Conservation (phyloP, 53 echinoderm and acorn worm genomes). For the Paracentrotus lividus region DNA sequence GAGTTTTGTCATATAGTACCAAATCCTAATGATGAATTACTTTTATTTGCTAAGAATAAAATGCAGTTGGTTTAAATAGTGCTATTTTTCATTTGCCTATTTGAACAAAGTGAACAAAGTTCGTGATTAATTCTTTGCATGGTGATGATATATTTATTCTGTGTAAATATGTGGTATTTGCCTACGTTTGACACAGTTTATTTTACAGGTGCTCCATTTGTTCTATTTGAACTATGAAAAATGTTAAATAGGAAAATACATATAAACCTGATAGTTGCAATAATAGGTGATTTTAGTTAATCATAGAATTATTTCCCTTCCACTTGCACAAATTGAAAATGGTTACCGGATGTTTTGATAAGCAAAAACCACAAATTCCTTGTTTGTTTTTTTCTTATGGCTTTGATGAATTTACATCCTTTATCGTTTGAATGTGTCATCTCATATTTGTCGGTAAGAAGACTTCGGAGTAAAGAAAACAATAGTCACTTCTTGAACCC, state of each 20-base stretch:
- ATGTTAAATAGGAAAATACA: no score
- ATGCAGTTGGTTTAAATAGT: slow-evolving; percentile 19
- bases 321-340: neutral
- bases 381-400: neutral
- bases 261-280: no score
- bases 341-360: neutral
- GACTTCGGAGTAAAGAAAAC: neutral
- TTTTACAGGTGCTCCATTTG: slow-evolving; percentile 7
- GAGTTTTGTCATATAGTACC: neutral
- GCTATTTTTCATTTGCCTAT: slow-evolving; percentile 41
- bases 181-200: slow-evolving; percentile 16
- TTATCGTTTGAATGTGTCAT: slow-evolving; percentile 19
- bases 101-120: slow-evolving; percentile 48
- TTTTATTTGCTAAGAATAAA: slow-evolving; percentile 52
- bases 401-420: neutral
- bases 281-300: neutral
- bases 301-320: neutral
- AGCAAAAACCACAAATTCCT: neutral
- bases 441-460: neutral
- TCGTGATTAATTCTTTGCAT: neutral
- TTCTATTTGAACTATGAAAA: neutral
- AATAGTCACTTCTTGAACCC: slow-evolving; percentile 4
- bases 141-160: slow-evolving; percentile 52
- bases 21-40: slow-evolving; percentile 17
- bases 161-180: slow-evolving; percentile 42